A percentile compares a stretch with the other conserved stretches of the same genome.
Conservation (phyloP, 2,888 invertebrate genomes). For the Aricia artaxerxes region DNA sequence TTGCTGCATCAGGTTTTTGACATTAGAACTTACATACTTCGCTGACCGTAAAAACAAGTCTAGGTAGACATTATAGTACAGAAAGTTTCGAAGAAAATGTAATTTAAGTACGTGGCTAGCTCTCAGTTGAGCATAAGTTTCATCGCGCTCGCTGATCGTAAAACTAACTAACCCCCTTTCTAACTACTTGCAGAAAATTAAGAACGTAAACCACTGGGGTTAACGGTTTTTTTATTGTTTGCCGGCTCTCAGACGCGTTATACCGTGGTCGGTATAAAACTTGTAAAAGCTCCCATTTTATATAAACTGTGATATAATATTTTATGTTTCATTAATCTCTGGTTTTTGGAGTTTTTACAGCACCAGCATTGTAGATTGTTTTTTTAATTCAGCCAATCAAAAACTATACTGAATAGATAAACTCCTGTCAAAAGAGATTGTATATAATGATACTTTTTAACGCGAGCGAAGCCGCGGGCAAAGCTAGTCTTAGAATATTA, state of each 20-base stretch:
- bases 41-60: neutral
- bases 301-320: neutral
- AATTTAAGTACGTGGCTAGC: constrained; percentile 24
- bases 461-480: too few relatives aligned
- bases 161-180: constrained; percentile 29
- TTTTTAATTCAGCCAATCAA: too few relatives aligned
- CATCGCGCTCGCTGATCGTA: constrained; percentile 27
- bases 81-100: constrained; percentile 2
- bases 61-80: neutral
- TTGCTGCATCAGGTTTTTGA: too few relatives aligned
- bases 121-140: constrained; percentile 25
- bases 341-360: neutral
- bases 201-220: constrained; percentile 25
- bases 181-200: constrained; percentile 29
- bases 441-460: too few relatives aligned
- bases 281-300: neutral
- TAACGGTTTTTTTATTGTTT: constrained; percentile 28
- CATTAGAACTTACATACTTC: too few relatives aligned
- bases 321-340: neutral
- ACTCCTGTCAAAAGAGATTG: too few relatives aligned
- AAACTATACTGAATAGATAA: too few relatives aligned
- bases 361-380: too few relatives aligned
- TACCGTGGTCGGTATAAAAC: neutral
- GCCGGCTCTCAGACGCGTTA: neutral
- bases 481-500: neutral